Base-by-base conservation (phyloP, 2,888 invertebrate genomes). In the Temnothorax unifasciatus region DNA sequence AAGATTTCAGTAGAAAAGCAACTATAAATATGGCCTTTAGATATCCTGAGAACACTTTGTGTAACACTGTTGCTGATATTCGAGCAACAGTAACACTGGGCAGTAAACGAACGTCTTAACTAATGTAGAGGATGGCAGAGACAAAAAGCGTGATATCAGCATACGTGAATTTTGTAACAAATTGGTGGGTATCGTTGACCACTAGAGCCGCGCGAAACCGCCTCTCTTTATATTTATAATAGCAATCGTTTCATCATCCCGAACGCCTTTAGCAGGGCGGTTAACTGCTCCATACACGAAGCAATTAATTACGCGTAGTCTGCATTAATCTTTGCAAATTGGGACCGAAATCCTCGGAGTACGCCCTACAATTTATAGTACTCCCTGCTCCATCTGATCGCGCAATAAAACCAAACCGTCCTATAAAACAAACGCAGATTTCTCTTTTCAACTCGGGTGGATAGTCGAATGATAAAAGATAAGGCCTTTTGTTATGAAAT, bases 321-420 rank as follows among this genome's bases (percentile, higher is more conserved):
- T 59, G 73, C 84, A 90, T 90, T 86, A 90, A 90, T 90, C 91
- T 90, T 84, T 82, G 85, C 85, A 90, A 88, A 90, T 90, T 88
- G 87, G 79, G 21, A 81, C 83, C 87, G 82, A 86, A 90, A 87
- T 90, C 85, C 50, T 84, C 74, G 54, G 50, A 66, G 75, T 69
- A 79, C 88, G 84, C 83, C 83, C 83, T 38, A 61, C 76, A 61
- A 88, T 88, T 90, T 87, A 76, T 86, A 79, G 69, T 81, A 38
- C 64, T 76, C 71, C 47, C 68, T 73, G 85, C 61, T 52, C 82
- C 82, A 57, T 71, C 79, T 38, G 68, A 38, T 81, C 52, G 13
- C 44, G 18, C 44, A 61, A 85, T 41, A 86, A 86, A 75, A 75
- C 44, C 52, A 82, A 84, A 76, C 3, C 75, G n/a, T 73, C n/a